Conservation (phyloP, 2,888 invertebrate genomes). For the Mystacides longicornis region DNA sequence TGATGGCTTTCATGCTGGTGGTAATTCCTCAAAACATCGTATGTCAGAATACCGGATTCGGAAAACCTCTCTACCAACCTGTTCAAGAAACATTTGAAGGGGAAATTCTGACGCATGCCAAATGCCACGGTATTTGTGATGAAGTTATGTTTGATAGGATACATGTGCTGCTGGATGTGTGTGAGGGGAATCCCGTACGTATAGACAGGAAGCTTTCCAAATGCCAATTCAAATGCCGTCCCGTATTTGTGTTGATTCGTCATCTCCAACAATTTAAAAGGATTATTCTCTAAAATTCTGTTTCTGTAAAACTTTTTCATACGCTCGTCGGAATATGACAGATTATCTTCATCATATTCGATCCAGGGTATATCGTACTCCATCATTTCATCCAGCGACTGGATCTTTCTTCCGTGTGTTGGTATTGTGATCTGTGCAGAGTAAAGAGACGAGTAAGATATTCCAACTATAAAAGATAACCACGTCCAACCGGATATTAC, state of each 20-base stretch:
- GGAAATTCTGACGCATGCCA: not conserved
- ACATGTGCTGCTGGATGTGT: not conserved
- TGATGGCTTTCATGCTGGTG: not conserved
- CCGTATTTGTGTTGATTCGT: not conserved
- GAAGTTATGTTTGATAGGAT: not conserved
- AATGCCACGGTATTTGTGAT: not conserved
- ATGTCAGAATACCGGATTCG: not conserved
- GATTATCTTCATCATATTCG: not conserved
- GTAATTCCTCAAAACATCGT: not conserved
- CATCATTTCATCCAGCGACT: not conserved
- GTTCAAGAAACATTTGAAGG: not conserved
- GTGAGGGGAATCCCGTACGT: not conserved
- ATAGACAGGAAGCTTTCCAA: not conserved
- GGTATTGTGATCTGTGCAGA: not conserved
- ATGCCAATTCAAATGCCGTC: not conserved
- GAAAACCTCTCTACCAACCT: not conserved
- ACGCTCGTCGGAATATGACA: not conserved
- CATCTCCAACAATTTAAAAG: not conserved
- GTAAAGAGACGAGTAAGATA: not conserved
- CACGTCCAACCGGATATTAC: not conserved
- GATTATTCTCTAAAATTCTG: not conserved
- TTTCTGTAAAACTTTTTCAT: not conserved
- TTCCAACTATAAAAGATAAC: not conserved
- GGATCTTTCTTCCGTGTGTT: not conserved
- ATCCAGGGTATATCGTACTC: not conserved